Conservation (phyloP, 35 echinoderm and acorn worm species). For the Ophioderma brevispina region DNA sequence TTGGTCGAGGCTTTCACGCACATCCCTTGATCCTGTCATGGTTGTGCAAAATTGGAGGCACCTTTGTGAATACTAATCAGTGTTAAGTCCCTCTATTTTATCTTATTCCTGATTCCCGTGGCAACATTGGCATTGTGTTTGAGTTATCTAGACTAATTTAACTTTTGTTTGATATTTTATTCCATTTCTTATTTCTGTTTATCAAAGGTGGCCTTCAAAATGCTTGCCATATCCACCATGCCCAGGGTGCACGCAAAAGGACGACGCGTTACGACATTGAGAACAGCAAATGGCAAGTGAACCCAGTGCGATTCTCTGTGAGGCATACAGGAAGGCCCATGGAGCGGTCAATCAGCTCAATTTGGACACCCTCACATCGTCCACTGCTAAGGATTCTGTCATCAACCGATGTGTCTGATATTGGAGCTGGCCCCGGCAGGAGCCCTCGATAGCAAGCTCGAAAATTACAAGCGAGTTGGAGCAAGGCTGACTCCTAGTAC, state of each 20-base stretch:
- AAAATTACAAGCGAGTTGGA: slow-evolving; percentile 84
- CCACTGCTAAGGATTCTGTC: slow-evolving; percentile 76
- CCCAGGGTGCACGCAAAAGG: slow-evolving; percentile 68
- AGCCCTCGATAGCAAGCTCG: slow-evolving; percentile 72
- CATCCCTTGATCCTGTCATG: too few relatives aligned
- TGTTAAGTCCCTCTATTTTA: too few relatives aligned
- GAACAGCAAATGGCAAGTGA: slow-evolving; percentile 86
- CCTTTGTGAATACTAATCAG: too few relatives aligned
- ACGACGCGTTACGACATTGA: slow-evolving; percentile 83
- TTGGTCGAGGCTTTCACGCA: too few relatives aligned
- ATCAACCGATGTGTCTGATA: slow-evolving; percentile 86
- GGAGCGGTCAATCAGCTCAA: slow-evolving; percentile 81
- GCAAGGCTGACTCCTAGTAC: slow-evolving; percentile 70
- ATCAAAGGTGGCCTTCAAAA: slow-evolving; percentile 76
- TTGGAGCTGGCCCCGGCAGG: slow-evolving; percentile 89
- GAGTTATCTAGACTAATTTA: too few relatives aligned
- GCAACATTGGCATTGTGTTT: too few relatives aligned
- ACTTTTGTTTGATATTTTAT: too few relatives aligned
- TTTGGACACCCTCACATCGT: slow-evolving; percentile 86
- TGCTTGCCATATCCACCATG: slow-evolving; percentile 90
- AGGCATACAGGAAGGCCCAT: slow-evolving; percentile 82
- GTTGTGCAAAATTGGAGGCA: too few relatives aligned
- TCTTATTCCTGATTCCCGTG: too few relatives aligned
- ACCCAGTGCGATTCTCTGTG: slow-evolving; percentile 79
- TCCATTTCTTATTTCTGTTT: too few relatives aligned